phyloP scores from a whole-genome alignment of 2,113 vertebrate genomes.

The Saccopteryx leptura region DNA sequence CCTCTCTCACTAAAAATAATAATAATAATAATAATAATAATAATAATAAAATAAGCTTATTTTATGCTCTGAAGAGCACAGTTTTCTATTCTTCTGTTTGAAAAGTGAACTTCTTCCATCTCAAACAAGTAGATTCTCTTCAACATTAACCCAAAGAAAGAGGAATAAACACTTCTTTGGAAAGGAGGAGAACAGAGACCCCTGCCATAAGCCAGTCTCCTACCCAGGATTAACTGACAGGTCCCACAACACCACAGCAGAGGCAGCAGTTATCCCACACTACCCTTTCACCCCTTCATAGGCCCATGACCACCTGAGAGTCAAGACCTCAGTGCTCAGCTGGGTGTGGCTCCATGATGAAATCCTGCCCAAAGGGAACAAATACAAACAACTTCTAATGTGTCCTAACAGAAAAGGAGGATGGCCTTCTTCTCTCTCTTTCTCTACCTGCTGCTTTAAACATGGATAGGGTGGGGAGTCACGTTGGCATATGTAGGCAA shows the following conservation, averaged over 20 bases:
- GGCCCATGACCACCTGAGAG: neutral
- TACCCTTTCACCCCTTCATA: neutral
- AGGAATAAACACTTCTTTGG: neutral
- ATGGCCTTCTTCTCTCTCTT: neutral
- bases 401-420: neutral
- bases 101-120: neutral
- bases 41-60: slow-evolving; percentile 33
- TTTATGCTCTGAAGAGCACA: slow-evolving; percentile 35
- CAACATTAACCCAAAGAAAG: neutral
- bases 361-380: neutral
- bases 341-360: neutral
- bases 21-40: no score
- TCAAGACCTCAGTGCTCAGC: neutral
- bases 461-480: neutral
- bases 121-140: slow-evolving; percentile 21
- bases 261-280: neutral
- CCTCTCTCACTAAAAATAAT: no score
- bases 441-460: neutral
- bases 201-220: neutral
- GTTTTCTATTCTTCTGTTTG: neutral
- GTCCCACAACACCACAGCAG: neutral
- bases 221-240: neutral
- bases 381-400: neutral
- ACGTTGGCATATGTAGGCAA: neutral
- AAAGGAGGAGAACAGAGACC: neutral